Conservation (phyloP, 1,140 invertebrate species). For the Sitodiplosis mosellana region DNA sequence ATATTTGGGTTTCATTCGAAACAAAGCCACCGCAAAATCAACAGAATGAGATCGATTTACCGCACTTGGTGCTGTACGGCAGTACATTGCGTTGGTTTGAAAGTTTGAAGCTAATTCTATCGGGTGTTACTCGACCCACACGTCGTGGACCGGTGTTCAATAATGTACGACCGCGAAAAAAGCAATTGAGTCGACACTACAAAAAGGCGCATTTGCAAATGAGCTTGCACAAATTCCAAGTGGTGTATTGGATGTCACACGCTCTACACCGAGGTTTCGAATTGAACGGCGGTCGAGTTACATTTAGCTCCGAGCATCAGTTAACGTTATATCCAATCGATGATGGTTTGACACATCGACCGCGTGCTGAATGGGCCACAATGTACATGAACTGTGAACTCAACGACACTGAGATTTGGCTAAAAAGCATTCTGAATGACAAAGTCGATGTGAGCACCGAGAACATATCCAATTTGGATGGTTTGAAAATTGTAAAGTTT, state of each 20-base stretch:
- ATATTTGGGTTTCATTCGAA: slow-evolving; percentile 74
- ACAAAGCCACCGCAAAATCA: slow-evolving; percentile 47
- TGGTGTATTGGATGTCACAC: slow-evolving; percentile 97
- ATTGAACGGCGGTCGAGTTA: slow-evolving; percentile 67
- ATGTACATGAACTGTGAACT: slow-evolving; percentile 86
- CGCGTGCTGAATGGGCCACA: slow-evolving; percentile 77
- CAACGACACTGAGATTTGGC: slow-evolving; percentile 76
- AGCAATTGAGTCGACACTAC: slow-evolving; percentile 86
- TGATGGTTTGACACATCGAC: slow-evolving; percentile 72
- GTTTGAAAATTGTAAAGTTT: slow-evolving; percentile 32
- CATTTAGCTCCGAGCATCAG: slow-evolving; percentile 69
- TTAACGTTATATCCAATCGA: slow-evolving; percentile 54
- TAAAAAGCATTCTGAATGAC: slow-evolving; percentile 59
- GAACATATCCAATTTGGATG: slow-evolving; percentile 21
- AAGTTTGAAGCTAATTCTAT: slow-evolving; percentile 88
- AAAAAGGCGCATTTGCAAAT: slow-evolving; percentile 70
- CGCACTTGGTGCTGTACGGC: slow-evolving; percentile 70
- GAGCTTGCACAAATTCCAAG: slow-evolving; percentile 75
- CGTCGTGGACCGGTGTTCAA: slow-evolving; percentile 74
- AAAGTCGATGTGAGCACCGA: slow-evolving; percentile 31
- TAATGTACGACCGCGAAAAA: slow-evolving; percentile 65
- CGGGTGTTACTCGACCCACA: slow-evolving; percentile 85
- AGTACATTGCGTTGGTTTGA: slow-evolving; percentile 91
- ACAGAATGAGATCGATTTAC: slow-evolving; percentile 42
- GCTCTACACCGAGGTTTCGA: slow-evolving; percentile 89